phyloP scores from a whole-genome alignment of 2,113 vertebrate genomes.

The Isurus oxyrinchus region DNA sequence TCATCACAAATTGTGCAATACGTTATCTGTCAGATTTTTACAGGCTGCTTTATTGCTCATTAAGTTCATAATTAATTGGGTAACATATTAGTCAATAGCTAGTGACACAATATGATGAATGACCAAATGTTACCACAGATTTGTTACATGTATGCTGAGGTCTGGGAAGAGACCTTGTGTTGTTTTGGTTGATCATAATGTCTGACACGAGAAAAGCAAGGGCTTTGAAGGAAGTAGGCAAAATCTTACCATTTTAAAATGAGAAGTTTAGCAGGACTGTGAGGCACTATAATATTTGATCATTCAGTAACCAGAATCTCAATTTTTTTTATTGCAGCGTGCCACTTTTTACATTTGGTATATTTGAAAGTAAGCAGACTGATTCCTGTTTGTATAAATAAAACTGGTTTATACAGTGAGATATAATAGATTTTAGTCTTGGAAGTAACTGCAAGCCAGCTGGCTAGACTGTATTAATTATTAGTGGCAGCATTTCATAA shows the following conservation, averaged over 20 bases:
- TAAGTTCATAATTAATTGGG: not conserved
- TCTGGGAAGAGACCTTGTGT: not conserved
- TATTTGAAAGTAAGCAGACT: not conserved
- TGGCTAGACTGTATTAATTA: not conserved
- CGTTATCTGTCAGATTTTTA: not conserved
- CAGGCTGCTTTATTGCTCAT: not conserved
- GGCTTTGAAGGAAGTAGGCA: not conserved
- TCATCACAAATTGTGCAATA: not conserved
- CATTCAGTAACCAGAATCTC: not conserved
- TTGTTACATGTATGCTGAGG: not conserved
- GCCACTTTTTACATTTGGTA: not conserved
- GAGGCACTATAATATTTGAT: not conserved
- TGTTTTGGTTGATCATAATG: not conserved
- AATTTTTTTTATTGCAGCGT: not conserved
- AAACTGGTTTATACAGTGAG: not conserved
- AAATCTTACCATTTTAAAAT: not conserved
- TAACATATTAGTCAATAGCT: not conserved
- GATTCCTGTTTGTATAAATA: not conserved
- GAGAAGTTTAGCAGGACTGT: not conserved
- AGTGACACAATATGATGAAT: not conserved
- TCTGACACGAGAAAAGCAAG: not conserved
- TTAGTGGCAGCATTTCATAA: not conserved
- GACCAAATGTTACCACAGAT: not conserved
- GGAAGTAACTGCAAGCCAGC: not conserved
- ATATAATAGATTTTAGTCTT: slow-evolving; percentile 8